Evolutionary conservation across 2,797 vertebrate genomes (phyloP), one percentile per base, ranked within the genome.

Genomic region (Oreonectes daqikongensis): DNA sequence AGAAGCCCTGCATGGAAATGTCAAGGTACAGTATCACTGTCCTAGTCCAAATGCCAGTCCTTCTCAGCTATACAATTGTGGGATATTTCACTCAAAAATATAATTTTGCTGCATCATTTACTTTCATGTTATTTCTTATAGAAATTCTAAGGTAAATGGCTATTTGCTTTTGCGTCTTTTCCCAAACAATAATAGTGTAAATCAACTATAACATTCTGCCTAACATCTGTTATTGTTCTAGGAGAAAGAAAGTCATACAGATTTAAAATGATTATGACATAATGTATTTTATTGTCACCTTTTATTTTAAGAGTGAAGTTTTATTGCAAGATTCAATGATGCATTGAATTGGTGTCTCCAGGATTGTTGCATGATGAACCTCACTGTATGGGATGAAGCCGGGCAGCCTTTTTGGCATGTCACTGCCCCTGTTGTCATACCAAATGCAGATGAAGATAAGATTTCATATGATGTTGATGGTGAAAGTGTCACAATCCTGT

Each of bases 341-440:
- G 1, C 46, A 46, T 3, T 32, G 3, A n/a, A 57, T 32, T 75
- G 4, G 12, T 2, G 80, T 78, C 83, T 53, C 15, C 83, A 98
- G 97, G 91, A 91, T 48, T 96, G 95, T 85, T 96, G 89, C 14
- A n/a, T 97, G 61, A 88, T 98, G 93, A 94, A 89, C 76, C 52
- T 96, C 50, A 97, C 95, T 5, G 84, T 99, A 18, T 83, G 95
- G 86, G 95, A 97, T 53, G 94, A 95, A 82, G 87, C 84, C 48
- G 87, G 83, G 84, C 91, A 89, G 5, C 94, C 94, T 9, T 95
- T 96, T 81, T 97, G 94, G 95, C 96, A 94, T 75, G 85, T 95
- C 73, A 92, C 92, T 86, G 90, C 92, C 20, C 92, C 94, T 0
- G 90, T 97, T 17, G 79, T 70, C 75, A 59, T 95, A 85, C 59